phyloP scores from a whole-genome alignment of 1,140 invertebrate species.

The Monomorium pharaonis region DNA sequence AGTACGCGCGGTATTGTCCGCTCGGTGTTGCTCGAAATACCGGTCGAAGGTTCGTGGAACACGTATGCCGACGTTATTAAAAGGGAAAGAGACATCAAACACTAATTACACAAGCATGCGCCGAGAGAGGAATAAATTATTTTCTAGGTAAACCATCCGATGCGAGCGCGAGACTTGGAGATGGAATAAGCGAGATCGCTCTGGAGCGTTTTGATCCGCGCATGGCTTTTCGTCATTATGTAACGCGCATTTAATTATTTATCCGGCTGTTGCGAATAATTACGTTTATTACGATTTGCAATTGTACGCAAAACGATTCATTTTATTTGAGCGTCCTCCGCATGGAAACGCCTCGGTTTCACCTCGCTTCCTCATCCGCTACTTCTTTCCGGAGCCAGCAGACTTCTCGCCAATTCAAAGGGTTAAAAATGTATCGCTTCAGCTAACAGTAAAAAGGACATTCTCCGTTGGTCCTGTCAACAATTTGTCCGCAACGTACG shows the following conservation, averaged over 20 bases:
- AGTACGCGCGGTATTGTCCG: background rate
- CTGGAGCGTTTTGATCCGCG: background rate
- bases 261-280: background rate
- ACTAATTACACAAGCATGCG: background rate
- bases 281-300: slow-evolving; percentile 19
- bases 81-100: slow-evolving; percentile 37
- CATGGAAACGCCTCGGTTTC: background rate
- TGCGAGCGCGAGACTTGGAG: background rate
- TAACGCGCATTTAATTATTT: slow-evolving; percentile 10
- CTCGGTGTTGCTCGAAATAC: background rate
- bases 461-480: slow-evolving; percentile 23
- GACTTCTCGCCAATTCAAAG: background rate
- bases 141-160: slow-evolving; percentile 5
- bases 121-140: slow-evolving; percentile 18
- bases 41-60: background rate
- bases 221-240: background rate
- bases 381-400: background rate
- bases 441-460: slow-evolving; percentile 1
- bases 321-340: background rate
- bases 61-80: background rate
- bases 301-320: background rate
- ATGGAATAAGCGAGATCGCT: background rate
- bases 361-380: background rate
- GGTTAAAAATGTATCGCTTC: background rate
- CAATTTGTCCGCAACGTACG: slow-evolving; percentile 3